Evolutionary conservation across 2,888 invertebrate genomes (phyloP), one percentile per base, ranked within the genome.

Genomic region (Cheilosia vernalis): DNA sequence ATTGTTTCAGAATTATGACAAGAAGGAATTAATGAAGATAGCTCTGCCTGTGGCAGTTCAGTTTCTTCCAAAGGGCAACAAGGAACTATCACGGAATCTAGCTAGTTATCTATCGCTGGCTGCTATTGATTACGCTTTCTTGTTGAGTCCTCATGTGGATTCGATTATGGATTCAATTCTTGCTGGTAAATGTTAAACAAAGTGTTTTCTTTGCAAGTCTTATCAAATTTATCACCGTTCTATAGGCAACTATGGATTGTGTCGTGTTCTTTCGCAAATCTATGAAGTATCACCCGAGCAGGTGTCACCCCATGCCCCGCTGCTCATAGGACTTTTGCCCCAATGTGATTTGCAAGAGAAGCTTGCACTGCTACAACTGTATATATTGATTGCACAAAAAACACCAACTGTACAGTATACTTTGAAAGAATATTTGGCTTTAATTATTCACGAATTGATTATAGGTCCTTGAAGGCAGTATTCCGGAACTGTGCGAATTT

Each of bases 81-180:
- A 95, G 87, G 98, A 98, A 91, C 94, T 98, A 85, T 97, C 97
- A 0, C 93, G 97, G 78, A 98, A 97, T 91, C 95, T 98, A 93
- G 97, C 98, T 49, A 96, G 97, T 64, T 98, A 98, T 92, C 93
- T 98, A 64, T 98, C 98, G 0, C 93, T 98, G 87, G 98, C 98
- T 15, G 98, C 98, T 67, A 97, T 97, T 81, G 97, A 98, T 90
- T 97, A 98, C 92, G 96, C 97, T 3, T 95, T 95, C 85, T 92
- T 98, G 86, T 93, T 98, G 49, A 96, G 97, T 88, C 95, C 96
- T 13, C 97, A 98, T 91, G 96, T 98, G 67, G 96, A 97, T 88
- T 96, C 96, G 6, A 97, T 98, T 74, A 96, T 98, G 93, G 96
- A 97, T 90, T 97, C 97, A 86, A 96, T 98, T 83, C 95, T 98